Evolutionary conservation across 92 coral and sea anemone species (phyloP), one percentile per base, ranked within the genome.

Genomic region (Siderastrea siderea): DNA sequence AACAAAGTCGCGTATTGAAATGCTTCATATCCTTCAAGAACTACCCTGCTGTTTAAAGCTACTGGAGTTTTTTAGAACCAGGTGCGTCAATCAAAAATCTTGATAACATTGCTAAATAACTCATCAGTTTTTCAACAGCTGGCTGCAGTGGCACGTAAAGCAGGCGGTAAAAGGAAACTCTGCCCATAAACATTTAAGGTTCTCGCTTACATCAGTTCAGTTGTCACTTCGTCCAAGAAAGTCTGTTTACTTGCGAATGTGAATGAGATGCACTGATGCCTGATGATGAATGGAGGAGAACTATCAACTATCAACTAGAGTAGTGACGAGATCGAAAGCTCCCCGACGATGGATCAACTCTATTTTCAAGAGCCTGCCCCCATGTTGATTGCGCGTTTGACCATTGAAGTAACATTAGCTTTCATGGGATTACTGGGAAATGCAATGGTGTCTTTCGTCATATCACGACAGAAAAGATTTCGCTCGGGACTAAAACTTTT

Each of bases 391-490:
- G 7, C 79, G 5, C 93, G 96, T 47, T 89, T 96, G 10, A 45
- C 80, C 14, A 2, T 96, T 2, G 96, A 88, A 52, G 87, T 91
- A 61, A 8, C 88, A 1, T 43, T 96, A 16, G 99, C 93, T 0
- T 85, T 92, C 54, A 43, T 89, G 50, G 99, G 99, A n/a, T 71
- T 97, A 2, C 64, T 90, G 8, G 96, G 98, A 1, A 97, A 96
- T 14, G 69, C 71, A 3, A 43, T 90, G 75, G 99, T 97, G 4
- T 74, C 87, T 50, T 72, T 92, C 15, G 78, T 92, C 9, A 78
- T 91, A 47, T 78, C 87, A 16, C 85, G 91, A 54, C 93, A 90
- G 19, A 54, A 84, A 3, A 91, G 54, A 59, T 86, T 86, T 76
- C 93, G 89, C 61, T 85, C 96, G 19, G 87, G 92, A 4, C 79